phyloP scores from a whole-genome alignment of 2,888 invertebrate genomes.

The Drosophila infuscata region DNA sequence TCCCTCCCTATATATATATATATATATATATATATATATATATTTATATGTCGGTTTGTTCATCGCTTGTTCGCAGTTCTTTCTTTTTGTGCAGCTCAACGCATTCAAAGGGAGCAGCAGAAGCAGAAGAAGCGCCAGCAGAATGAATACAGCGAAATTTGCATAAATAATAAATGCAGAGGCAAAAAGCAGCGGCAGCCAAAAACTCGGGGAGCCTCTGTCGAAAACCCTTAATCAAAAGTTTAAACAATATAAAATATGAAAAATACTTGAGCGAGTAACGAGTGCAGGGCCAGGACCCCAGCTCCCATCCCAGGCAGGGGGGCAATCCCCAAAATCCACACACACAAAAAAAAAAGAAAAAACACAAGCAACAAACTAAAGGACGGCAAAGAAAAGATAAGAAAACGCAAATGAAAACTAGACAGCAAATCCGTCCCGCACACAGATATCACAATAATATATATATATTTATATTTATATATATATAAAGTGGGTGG shows the following conservation, averaged over 20 bases:
- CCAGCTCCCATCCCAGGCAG: neutral
- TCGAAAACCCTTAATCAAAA: slow-evolving; percentile 74
- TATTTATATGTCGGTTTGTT: neutral
- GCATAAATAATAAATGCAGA: slow-evolving; percentile 74
- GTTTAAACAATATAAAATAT: slow-evolving; percentile 78
- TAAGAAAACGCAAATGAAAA: slow-evolving; percentile 46
- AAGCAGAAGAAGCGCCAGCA: slow-evolving; percentile 1
- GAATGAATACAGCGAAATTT: slow-evolving; percentile 59
- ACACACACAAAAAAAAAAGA: slow-evolving; percentile 4
- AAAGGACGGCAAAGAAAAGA: slow-evolving; percentile 24
- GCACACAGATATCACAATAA: slow-evolving; percentile 61
- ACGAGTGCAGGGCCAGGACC: slow-evolving; percentile 17
- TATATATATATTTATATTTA: slow-evolving; percentile 26
- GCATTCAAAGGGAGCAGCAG: slow-evolving; percentile 56
- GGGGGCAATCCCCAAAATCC: slow-evolving; percentile 26
- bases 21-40: neutral
- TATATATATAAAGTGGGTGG: slow-evolving; percentile 1
- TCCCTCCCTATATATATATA: neutral
- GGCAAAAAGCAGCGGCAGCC: slow-evolving; percentile 28
- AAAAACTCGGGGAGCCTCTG: slow-evolving; percentile 38
- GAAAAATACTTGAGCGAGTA: slow-evolving; percentile 60
- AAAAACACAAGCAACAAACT: neutral
- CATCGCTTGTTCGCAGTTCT: slow-evolving; percentile 32
- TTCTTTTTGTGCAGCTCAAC: slow-evolving; percentile 43
- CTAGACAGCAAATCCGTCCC: slow-evolving; percentile 53